Evolutionary conservation across 1,140 invertebrate species (phyloP).

Genomic region (Halotydeus destructor): DNA sequence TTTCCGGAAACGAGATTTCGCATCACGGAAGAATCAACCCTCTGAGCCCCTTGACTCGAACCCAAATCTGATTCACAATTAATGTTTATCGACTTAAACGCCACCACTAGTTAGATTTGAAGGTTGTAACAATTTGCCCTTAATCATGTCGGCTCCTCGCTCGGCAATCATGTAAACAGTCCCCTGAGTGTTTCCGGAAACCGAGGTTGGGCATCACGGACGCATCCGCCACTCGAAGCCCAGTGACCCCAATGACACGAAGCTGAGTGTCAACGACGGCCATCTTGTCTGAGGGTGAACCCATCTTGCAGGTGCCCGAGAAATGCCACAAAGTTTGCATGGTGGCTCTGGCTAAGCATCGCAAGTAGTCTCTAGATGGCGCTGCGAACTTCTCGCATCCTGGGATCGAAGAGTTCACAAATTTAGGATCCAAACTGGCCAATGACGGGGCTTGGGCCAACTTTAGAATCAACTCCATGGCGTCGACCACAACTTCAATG

Average conservation of each 20-base stretch:
- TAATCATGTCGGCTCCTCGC: constrained; percentile 59
- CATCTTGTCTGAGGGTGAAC: not conserved
- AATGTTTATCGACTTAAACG: too few species aligned
- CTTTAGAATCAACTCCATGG: constrained; percentile 16
- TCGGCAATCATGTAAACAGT: constrained; percentile 46
- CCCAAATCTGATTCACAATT: too few species aligned
- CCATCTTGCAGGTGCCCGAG: constrained; percentile 19
- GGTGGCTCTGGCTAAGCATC: constrained; percentile 43
- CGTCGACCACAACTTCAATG: constrained; percentile 24
- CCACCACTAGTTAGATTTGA: too few species aligned
- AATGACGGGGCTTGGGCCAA: constrained; percentile 29
- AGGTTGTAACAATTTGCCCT: too few species aligned
- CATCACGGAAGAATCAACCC: constrained; percentile 65
- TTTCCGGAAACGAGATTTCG: constrained; percentile 58
- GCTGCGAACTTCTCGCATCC: constrained; percentile 50
- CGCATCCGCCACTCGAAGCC: constrained; percentile 17
- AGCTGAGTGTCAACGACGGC: constrained; percentile 4
- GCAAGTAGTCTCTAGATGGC: constrained; percentile 54
- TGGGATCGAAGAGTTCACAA: constrained; percentile 37
- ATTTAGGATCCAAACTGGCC: constrained; percentile 45
- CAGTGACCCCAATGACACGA: constrained; percentile 13
- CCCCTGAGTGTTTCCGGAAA: constrained; percentile 42
- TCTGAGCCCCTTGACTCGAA: too few species aligned
- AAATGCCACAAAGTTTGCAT: constrained; percentile 54
- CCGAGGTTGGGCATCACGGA: constrained; percentile 17